Evolutionary conservation across 2,888 invertebrate species (phyloP).

Genomic region (Nipponacmea schrenckii): DNA sequence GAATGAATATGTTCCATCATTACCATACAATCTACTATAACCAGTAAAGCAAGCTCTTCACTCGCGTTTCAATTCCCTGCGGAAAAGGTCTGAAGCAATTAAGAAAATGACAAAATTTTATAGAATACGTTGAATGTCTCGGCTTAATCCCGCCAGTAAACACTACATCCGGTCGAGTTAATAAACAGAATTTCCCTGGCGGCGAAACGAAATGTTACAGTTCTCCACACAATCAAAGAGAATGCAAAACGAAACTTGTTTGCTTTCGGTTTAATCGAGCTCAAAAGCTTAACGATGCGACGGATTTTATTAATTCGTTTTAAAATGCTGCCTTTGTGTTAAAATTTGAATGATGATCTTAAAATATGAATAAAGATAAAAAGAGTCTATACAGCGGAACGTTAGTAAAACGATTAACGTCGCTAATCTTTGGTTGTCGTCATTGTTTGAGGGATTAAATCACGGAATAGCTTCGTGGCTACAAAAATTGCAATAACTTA

Average conservation of each 20-base stretch:
- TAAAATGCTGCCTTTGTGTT: not conserved
- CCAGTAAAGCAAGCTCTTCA: slow-evolving; percentile 2
- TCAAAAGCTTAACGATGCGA: not conserved
- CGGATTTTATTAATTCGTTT: not conserved
- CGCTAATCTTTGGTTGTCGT: too few relatives aligned
- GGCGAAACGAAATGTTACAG: slow-evolving; percentile 6
- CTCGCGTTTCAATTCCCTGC: not conserved
- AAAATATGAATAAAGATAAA: too few relatives aligned
- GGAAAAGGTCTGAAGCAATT: slow-evolving; percentile 7
- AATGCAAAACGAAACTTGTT: slow-evolving; percentile 2
- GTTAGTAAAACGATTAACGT: too few relatives aligned
- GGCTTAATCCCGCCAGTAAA: slow-evolving; percentile 4
- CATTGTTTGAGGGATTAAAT: too few relatives aligned
- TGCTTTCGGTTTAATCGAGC: not conserved
- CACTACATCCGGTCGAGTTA: not conserved
- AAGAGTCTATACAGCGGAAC: too few relatives aligned
- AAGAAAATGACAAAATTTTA: slow-evolving; percentile 8
- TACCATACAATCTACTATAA: not conserved
- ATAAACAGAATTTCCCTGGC: slow-evolving; percentile 9
- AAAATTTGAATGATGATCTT: too few relatives aligned
- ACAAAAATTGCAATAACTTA: too few relatives aligned
- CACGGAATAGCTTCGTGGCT: too few relatives aligned
- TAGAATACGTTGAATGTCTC: slow-evolving; percentile 6
- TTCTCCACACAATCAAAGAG: not conserved
- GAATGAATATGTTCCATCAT: not conserved